phyloP scores from a whole-genome alignment of 2,113 vertebrate genomes.

The Colaptes auratus region DNA sequence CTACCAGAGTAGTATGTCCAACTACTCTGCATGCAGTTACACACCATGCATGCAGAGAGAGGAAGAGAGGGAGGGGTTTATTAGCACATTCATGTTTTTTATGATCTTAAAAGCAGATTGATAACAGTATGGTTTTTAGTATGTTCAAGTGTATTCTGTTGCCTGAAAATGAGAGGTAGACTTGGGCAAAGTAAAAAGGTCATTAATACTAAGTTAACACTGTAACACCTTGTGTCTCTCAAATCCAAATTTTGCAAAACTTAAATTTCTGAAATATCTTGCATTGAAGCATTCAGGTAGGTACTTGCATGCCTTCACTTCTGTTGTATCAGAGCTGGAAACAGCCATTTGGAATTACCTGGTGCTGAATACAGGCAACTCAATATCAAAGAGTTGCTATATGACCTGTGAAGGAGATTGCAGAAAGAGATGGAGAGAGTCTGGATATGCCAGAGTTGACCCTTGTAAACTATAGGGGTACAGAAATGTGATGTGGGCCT shows the following conservation, averaged over 20 bases:
- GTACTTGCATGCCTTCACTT: background rate
- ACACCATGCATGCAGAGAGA: background rate
- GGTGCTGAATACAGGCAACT: background rate
- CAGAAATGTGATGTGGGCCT: background rate
- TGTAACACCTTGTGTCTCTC: background rate
- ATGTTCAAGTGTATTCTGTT: background rate
- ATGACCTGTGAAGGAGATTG: background rate
- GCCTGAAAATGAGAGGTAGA: background rate
- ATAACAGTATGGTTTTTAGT: background rate
- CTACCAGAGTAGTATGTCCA: background rate
- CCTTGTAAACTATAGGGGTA: background rate
- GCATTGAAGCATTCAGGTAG: background rate
- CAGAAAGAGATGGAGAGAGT: background rate
- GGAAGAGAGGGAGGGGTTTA: background rate
- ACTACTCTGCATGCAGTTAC: background rate
- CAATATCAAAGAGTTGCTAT: background rate
- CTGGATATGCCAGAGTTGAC: background rate
- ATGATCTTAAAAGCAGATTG: background rate
- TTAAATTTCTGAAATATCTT: background rate
- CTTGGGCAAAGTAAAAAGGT: background rate
- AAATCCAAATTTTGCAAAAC: background rate
- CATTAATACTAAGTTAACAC: background rate
- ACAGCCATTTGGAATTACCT: background rate
- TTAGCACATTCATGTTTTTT: background rate
- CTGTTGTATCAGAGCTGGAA: background rate